Percentiles rank a stretch among this genome's conserved stretches.
Evolutionary conservation across 2,113 vertebrate genomes (phyloP).

Genomic region (Callopanchax toddi): DNA sequence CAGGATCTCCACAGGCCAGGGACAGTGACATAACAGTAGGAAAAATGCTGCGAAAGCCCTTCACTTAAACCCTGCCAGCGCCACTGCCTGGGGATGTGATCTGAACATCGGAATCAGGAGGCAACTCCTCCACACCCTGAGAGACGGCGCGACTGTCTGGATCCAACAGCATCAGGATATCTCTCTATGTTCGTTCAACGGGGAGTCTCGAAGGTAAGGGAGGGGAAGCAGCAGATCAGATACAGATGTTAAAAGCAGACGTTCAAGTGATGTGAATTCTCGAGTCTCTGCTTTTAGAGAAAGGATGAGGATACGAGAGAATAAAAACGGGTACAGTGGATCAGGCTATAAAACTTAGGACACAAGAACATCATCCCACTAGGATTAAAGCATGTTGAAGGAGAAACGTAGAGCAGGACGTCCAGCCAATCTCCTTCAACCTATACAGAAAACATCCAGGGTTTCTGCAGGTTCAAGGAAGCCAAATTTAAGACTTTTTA

Average conservation of each 20-base stretch:
- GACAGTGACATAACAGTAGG: slow-evolving; percentile 57
- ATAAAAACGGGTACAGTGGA: slow-evolving; percentile 5
- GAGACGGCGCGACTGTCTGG: slow-evolving; percentile 34
- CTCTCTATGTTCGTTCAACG: slow-evolving; percentile 8
- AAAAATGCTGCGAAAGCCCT: slow-evolving; percentile 55
- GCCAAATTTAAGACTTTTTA: too few species aligned
- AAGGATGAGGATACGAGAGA: slow-evolving; percentile 12
- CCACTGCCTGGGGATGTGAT: slow-evolving; percentile 13
- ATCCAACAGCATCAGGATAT: slow-evolving; percentile 25
- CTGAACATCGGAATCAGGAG: slow-evolving; percentile 51
- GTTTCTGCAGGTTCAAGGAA: too few species aligned
- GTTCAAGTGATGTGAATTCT: slow-evolving; percentile 18
- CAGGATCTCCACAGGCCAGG: slow-evolving; percentile 38
- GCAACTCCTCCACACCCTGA: slow-evolving; percentile 16
- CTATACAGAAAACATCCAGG: too few species aligned
- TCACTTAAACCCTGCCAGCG: slow-evolving; percentile 39
- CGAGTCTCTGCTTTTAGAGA: slow-evolving; percentile 13
- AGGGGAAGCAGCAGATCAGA: slow-evolving; percentile 35
- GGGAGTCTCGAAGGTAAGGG: slow-evolving; percentile 17
- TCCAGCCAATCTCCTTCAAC: too few species aligned
- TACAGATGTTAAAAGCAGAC: slow-evolving; percentile 66
- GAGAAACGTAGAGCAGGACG: slow-evolving; percentile 3
- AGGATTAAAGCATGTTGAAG: too few species aligned
- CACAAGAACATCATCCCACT: slow-evolving; percentile 18
- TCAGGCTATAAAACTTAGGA: slow-evolving; percentile 15